Base-by-base conservation (phyloP, 2,113 vertebrate species). In the Corythornis cristatus region DNA sequence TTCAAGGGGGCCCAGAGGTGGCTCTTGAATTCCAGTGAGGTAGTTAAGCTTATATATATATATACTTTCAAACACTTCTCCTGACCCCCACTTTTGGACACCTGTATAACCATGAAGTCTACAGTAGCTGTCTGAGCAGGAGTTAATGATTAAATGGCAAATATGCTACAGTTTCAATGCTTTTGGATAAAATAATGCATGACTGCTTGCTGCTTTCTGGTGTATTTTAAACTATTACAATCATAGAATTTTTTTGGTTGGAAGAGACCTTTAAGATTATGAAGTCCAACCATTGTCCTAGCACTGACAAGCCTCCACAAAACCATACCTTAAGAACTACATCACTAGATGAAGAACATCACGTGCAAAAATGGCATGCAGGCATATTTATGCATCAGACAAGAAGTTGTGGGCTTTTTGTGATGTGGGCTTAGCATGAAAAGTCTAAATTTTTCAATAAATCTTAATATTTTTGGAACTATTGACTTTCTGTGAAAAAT, bases 91-190 rank as follows among this genome's bases (percentile, higher is more conserved):
- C 37, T 64, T 83, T 56, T 87, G 70, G 90, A 77, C 91, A 95
- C 94, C 74, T 95, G 73, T 85, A 54, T 75, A 82, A 68, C 62
- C 54, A 46, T 81, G 48, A 83, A 77, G 81, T 46, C 61, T 81
- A 9, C 54, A 78, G 76, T 65, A 92, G 72, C 80, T 86, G 46
- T 71, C 76, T 90, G 74, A 73, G 10, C 65, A 86, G 73, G 31
- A 90, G 80, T 81, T 93, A 88, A 86, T 79, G 31, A 86, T 94
- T 89, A 85, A 85, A 74, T 83, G 33, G 51, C 54, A 94, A 86
- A 93, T 62, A 91, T 31, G 33, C 50, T 73, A 22, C 54, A 90
- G 58, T 84, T 70, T 53, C 12, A 46, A 22, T 81, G 46, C 26
- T 89, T 85, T 95, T 66, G 79, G 37, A 45, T 89, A 46, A 70